Percentiles rank a stretch among this genome's conserved stretches.
These are phyloP conservation scores for Apodemia hepburni DNA, from an alignment of 2,888 invertebrate genomes.

Conservation along the genomic window DNA sequence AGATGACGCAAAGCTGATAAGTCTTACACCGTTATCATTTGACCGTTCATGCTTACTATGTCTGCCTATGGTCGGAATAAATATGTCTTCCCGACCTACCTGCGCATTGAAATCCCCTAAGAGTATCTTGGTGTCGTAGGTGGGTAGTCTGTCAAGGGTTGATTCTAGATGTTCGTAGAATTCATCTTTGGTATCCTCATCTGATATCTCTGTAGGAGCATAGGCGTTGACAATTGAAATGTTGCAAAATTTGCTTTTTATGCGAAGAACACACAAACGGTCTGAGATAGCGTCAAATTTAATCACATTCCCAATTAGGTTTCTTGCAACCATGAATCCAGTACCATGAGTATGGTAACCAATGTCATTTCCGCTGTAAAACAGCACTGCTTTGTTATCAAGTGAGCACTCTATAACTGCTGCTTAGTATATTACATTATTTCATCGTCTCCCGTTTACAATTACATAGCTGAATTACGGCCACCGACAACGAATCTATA, in stretches of 20 bases:
- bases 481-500: too few species aligned
- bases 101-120: not conserved
- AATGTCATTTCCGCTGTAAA: slow-evolving; percentile 20
- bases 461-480: too few species aligned
- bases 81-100: not conserved
- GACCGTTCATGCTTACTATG: slow-evolving; percentile 9
- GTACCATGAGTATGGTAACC: slow-evolving; percentile 19
- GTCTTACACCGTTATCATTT: slow-evolving; percentile 12
- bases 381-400: slow-evolving; percentile 13
- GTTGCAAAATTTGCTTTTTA: slow-evolving; percentile 20
- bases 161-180: not conserved
- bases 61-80: slow-evolving; percentile 3
- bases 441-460: too few species aligned
- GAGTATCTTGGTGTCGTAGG: not conserved
- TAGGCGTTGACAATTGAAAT: slow-evolving; percentile 21
- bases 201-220: slow-evolving; percentile 21
- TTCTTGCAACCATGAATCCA: slow-evolving; percentile 19
- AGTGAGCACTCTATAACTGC: not conserved
- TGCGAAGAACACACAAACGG: slow-evolving; percentile 18
- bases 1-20: slow-evolving; percentile 22
- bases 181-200: not conserved
- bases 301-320: slow-evolving; percentile 10
- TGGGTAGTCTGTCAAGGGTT: not conserved
- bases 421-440: too few species aligned
- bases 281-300: slow-evolving; percentile 22